A percentile compares a stretch with the other conserved stretches of the same genome.
phyloP scores from a whole-genome alignment of 1,140 invertebrate genomes.

The Caenorhabditis brenneri region DNA sequence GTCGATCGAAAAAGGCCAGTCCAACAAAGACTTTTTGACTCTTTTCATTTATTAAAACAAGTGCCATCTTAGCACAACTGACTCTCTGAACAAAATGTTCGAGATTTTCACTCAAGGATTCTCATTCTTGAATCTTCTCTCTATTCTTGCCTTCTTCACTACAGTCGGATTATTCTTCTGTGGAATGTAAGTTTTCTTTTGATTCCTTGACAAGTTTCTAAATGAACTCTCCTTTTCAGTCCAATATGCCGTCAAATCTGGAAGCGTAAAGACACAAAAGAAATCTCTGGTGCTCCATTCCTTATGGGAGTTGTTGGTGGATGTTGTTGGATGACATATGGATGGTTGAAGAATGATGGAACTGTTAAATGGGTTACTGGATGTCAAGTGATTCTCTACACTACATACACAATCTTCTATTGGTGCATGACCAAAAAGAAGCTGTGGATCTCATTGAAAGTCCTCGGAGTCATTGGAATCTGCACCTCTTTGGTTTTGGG shows the following conservation, averaged over 20 bases:
- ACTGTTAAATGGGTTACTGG: slow-evolving; percentile 67
- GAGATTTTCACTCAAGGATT: slow-evolving; percentile 67
- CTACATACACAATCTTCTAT: slow-evolving; percentile 66
- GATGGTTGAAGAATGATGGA: slow-evolving; percentile 65
- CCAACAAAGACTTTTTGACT: too few relatives aligned
- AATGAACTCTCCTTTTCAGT: slow-evolving; percentile 50
- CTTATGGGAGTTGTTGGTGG: slow-evolving; percentile 70
- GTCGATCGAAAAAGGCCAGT: neutral
- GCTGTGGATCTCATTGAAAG: slow-evolving; percentile 68
- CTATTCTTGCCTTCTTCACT: slow-evolving; percentile 67
- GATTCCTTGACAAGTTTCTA: neutral
- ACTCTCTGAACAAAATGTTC: slow-evolving; percentile 60
- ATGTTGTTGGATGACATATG: slow-evolving; percentile 67
- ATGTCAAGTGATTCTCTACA: slow-evolving; percentile 64
- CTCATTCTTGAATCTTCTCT: slow-evolving; percentile 67
- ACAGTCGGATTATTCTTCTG: slow-evolving; percentile 70
- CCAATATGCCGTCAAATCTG: slow-evolving; percentile 71
- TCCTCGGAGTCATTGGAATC: slow-evolving; percentile 57
- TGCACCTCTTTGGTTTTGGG: slow-evolving; percentile 60
- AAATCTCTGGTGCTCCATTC: slow-evolving; percentile 69
- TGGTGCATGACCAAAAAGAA: slow-evolving; percentile 71
- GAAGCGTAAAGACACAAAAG: slow-evolving; percentile 69
- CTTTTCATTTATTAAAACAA: neutral
- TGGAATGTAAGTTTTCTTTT: slow-evolving; percentile 67
- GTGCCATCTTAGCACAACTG: slow-evolving; percentile 31